These are phyloP conservation scores for Indicator indicator DNA, from an alignment of 2,113 vertebrate species.

Conservation along the genomic window DNA sequence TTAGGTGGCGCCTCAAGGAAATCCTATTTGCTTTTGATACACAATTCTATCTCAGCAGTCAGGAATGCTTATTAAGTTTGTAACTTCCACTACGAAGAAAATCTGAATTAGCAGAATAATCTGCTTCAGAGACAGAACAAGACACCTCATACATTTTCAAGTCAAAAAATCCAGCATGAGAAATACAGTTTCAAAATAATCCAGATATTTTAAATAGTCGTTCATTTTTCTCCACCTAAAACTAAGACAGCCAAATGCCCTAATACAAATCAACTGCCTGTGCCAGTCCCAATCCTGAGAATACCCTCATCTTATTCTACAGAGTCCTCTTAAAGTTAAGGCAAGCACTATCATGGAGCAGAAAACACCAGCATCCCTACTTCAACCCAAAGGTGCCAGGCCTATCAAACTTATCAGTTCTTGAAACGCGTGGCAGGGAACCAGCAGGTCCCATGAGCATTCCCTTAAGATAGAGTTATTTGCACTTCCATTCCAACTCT, in stretches of 20 bases:
- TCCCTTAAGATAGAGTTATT: neutral
- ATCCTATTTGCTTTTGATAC: neutral
- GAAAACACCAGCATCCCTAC: neutral
- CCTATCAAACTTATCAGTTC: neutral
- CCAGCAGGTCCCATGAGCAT: neutral
- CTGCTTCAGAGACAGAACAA: neutral
- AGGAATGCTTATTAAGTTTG: neutral
- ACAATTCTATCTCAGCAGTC: neutral
- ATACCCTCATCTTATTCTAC: neutral
- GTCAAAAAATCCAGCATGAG: neutral
- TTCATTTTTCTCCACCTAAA: neutral
- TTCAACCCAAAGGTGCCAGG: neutral
- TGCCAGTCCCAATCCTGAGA: neutral
- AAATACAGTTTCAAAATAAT: neutral
- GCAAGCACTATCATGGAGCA: neutral
- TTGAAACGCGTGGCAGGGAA: neutral
- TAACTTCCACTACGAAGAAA: neutral
- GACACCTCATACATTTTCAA: neutral
- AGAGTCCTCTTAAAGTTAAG: neutral
- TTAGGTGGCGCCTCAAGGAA: neutral
- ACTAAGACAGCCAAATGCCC: neutral
- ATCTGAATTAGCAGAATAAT: neutral
- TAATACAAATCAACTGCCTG: neutral
- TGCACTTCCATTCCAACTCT: neutral
- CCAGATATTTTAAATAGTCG: neutral